Evolutionary conservation across 2,888 invertebrate species (phyloP).

Genomic region (Philereme transversata): DNA sequence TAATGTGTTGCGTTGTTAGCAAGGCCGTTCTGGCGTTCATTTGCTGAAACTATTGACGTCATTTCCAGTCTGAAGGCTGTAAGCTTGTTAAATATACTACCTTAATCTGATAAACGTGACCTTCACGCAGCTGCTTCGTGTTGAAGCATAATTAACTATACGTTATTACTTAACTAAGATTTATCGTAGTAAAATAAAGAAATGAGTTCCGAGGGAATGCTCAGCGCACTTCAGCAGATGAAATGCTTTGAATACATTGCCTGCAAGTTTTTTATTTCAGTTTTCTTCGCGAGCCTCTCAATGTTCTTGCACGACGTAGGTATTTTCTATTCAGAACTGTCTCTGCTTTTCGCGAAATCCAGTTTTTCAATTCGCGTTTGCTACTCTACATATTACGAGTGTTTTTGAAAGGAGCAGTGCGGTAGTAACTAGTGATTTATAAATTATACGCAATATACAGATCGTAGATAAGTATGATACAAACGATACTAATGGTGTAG

Average conservation of each 20-base stretch:
- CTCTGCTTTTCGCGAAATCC: conserved; percentile 38
- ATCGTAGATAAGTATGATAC: neutral
- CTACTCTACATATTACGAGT: conserved; percentile 28
- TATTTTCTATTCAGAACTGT: conserved; percentile 48
- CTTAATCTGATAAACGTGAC: conserved; percentile 64
- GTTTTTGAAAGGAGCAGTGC: conserved; percentile 8
- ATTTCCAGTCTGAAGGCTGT: conserved; percentile 64
- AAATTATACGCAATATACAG: neutral
- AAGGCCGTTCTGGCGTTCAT: conserved; percentile 69
- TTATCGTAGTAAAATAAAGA: conserved; percentile 6
- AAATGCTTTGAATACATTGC: conserved; percentile 53
- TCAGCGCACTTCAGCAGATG: conserved; percentile 43
- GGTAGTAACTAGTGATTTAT: too few species aligned
- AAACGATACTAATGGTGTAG: neutral
- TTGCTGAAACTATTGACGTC: conserved; percentile 82
- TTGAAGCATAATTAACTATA: conserved; percentile 37
- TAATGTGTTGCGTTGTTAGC: conserved; percentile 53
- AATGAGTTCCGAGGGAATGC: conserved; percentile 31
- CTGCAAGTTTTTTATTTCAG: conserved; percentile 47
- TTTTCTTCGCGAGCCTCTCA: conserved; percentile 46
- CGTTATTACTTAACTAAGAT: conserved; percentile 14
- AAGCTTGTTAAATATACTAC: conserved; percentile 60
- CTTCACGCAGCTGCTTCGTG: conserved; percentile 46
- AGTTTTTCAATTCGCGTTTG: conserved; percentile 28
- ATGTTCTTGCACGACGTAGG: conserved; percentile 38